phyloP scores from a whole-genome alignment of 1,140 invertebrate species.

The Colletes gigas region DNA sequence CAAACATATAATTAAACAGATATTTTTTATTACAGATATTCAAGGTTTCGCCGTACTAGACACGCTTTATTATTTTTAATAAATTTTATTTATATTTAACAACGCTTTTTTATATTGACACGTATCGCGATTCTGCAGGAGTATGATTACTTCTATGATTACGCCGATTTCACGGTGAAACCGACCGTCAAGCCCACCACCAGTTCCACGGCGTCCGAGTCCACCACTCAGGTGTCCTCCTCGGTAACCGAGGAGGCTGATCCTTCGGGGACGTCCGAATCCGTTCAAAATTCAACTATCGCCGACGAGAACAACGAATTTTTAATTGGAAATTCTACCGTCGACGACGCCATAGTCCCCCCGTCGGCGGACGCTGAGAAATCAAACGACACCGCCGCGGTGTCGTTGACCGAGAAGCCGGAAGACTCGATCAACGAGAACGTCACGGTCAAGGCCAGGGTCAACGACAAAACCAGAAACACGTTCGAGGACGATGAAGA shows the following conservation, averaged over 20 bases:
- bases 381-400: neutral
- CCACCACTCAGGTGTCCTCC: neutral
- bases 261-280: neutral
- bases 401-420: neutral
- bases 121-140: constrained; percentile 60
- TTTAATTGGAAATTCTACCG: neutral
- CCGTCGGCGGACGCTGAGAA: neutral
- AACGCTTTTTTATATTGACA: neutral
- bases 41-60: too few relatives aligned
- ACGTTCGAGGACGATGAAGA: neutral
- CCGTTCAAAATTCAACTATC: neutral
- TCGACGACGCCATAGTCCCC: neutral
- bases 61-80: too few relatives aligned
- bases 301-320: neutral
- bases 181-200: constrained; percentile 65
- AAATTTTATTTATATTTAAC: too few relatives aligned
- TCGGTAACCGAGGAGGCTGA: constrained; percentile 3
- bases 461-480: neutral
- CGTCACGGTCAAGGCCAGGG: neutral
- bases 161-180: constrained; percentile 79
- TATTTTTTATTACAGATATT: too few relatives aligned
- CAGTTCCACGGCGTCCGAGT: constrained; percentile 22
- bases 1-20: too few relatives aligned
- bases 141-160: constrained; percentile 81
- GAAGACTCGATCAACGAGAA: neutral